These are phyloP conservation scores for Euglossa dilemma DNA, from an alignment of 1,140 invertebrate species.

Conservation along the genomic window DNA sequence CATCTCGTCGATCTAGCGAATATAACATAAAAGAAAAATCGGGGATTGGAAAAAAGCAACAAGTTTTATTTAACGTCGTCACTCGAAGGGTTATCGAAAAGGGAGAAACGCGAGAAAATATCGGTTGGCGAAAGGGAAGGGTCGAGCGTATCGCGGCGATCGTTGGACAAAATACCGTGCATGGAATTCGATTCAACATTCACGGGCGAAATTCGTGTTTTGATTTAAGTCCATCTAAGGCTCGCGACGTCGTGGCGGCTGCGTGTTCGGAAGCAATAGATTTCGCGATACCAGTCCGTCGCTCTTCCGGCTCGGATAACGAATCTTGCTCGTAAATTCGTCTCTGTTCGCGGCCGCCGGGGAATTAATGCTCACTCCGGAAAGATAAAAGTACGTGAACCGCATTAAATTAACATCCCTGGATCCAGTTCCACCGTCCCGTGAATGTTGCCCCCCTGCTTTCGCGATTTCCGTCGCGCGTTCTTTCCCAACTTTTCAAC, in stretches of 20 bases:
- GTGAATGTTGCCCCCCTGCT: neutral
- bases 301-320: constrained; percentile 42
- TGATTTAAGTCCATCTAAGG: constrained; percentile 52
- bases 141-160: neutral
- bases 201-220: constrained; percentile 31
- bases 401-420: constrained; percentile 48
- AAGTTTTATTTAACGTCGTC: neutral
- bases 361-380: constrained; percentile 32
- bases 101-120: too few species aligned
- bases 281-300: constrained; percentile 56
- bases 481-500: constrained; percentile 19
- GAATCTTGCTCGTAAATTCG: constrained; percentile 50
- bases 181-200: constrained; percentile 30
- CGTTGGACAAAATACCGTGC: constrained; percentile 17
- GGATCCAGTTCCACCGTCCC: constrained; percentile 14
- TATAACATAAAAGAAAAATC: too few species aligned
- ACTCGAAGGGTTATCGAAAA: too few species aligned
- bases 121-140: neutral
- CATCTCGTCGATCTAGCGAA: too few species aligned
- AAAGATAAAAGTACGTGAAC: constrained; percentile 48
- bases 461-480: neutral
- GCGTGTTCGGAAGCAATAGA: constrained; percentile 69
- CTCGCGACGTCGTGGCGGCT: constrained; percentile 47
- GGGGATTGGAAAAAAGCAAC: neutral
- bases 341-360: constrained; percentile 23